phyloP scores from a whole-genome alignment of 1,140 invertebrate species.

The Laupala kohalensis region DNA sequence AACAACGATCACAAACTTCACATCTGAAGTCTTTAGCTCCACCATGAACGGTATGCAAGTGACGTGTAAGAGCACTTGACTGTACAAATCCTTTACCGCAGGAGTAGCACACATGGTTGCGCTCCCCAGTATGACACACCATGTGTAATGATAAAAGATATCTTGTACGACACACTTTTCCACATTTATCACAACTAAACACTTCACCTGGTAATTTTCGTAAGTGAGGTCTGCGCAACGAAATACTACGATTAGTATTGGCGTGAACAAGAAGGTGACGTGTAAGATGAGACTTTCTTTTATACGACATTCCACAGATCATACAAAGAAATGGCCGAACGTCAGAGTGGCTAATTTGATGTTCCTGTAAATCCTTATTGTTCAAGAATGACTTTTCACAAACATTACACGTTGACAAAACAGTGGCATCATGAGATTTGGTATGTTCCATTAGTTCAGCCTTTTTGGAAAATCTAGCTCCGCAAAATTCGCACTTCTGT shows the following conservation, averaged over 20 bases:
- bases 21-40: conserved; percentile 40
- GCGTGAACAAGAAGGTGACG: not conserved
- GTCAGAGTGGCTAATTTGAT: conserved; percentile 33
- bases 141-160: not conserved
- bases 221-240: not conserved
- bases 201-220: not conserved
- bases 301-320: conserved; percentile 5
- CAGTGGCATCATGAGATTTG: not conserved
- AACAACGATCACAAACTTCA: conserved; percentile 37
- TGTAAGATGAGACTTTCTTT: conserved; percentile 1
- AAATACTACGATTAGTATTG: not conserved
- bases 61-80: conserved; percentile 44
- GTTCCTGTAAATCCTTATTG: not conserved
- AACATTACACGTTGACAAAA: not conserved
- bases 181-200: conserved; percentile 2
- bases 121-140: conserved; percentile 40
- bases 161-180: not conserved
- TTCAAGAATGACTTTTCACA: conserved; percentile 4
- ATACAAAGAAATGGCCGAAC: conserved; percentile 2
- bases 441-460: conserved; percentile 2
- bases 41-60: conserved; percentile 47
- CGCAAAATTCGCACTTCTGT: conserved; percentile 2
- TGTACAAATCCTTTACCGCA: conserved; percentile 61
- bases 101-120: conserved; percentile 50
- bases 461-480: conserved; percentile 1